A percentile compares a stretch with the other conserved stretches of the same genome.
These are phyloP conservation scores for Passer montanus DNA, from an alignment of 2,113 vertebrate species.

Conservation along the genomic window DNA sequence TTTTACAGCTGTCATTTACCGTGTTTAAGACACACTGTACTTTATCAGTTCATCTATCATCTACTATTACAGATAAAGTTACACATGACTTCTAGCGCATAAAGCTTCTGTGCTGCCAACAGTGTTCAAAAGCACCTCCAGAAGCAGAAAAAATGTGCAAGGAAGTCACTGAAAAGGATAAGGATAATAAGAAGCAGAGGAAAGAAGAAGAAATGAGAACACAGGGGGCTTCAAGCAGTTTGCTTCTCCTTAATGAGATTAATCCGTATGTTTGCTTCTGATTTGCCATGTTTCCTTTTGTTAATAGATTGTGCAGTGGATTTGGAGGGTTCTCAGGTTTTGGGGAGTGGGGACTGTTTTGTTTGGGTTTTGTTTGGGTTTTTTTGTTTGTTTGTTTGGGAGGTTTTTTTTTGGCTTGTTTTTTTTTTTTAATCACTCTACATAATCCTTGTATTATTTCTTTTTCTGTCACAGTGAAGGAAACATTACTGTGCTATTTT, in stretches of 20 bases:
- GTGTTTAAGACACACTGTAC: conserved; percentile 29
- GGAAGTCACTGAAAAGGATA: neutral
- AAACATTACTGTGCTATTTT: neutral
- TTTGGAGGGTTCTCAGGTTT: neutral
- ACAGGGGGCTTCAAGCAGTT: neutral
- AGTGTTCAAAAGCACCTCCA: neutral
- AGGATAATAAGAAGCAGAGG: neutral
- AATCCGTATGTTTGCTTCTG: conserved; percentile 3
- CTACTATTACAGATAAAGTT: conserved; percentile 17
- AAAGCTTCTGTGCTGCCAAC: neutral
- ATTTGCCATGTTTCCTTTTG: neutral
- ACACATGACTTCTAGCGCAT: neutral
- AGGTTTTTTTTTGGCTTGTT: neutral
- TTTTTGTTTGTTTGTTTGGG: neutral
- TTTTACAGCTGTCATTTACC: conserved; percentile 44
- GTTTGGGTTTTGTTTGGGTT: neutral
- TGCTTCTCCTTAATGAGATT: conserved; percentile 3
- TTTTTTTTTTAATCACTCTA: neutral
- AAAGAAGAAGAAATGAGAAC: neutral
- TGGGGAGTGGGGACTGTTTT: fast-evolving
- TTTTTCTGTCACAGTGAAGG: neutral
- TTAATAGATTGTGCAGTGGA: neutral
- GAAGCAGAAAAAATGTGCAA: neutral
- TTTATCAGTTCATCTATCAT: conserved; percentile 45
- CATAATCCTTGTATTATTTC: neutral